Percentiles rank a stretch among this genome's conserved stretches.
Conservation (phyloP, 1,140 invertebrate genomes). For the Penaeus indicus region DNA sequence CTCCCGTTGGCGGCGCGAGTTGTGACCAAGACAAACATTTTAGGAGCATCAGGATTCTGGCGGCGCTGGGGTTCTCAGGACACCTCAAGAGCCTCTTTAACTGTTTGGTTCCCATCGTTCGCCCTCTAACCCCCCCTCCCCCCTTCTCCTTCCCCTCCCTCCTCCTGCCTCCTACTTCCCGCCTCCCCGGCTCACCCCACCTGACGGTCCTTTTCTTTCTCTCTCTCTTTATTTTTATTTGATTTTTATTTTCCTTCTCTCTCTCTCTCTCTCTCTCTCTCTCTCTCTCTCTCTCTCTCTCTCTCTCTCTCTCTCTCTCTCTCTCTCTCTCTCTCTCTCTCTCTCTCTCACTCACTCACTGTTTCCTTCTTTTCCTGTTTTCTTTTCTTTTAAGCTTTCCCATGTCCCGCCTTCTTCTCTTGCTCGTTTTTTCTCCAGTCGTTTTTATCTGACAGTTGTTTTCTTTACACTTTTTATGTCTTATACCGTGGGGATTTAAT, state of each 20-base stretch:
- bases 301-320: constrained; percentile 29
- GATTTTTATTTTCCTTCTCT: not conserved
- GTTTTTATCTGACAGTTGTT: no score
- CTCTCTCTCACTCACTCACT: constrained; percentile 34
- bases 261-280: not conserved
- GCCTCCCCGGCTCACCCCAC: not conserved
- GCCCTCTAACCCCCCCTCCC: not conserved
- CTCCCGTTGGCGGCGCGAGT: no score
- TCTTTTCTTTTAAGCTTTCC: constrained; percentile 6
- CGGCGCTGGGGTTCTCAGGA: no score
- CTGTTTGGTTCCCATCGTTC: no score
- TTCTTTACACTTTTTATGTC: no score
- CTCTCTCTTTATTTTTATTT: not conserved
- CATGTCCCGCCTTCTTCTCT: constrained; percentile 19
- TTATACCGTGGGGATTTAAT: no score
- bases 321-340: constrained; percentile 21
- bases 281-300: constrained; percentile 8
- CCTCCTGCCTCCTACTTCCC: constrained; percentile 20
- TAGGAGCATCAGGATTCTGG: no score
- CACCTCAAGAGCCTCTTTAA: not conserved
- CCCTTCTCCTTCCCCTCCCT: constrained; percentile 7
- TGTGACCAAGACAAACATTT: no score
- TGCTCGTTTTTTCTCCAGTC: not conserved
- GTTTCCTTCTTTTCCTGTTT: not conserved
- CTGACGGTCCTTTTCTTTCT: not conserved